Evolutionary conservation across 1,140 invertebrate genomes (phyloP), one percentile per base, ranked within the genome.

Genomic region (Procambarus clarkii): DNA sequence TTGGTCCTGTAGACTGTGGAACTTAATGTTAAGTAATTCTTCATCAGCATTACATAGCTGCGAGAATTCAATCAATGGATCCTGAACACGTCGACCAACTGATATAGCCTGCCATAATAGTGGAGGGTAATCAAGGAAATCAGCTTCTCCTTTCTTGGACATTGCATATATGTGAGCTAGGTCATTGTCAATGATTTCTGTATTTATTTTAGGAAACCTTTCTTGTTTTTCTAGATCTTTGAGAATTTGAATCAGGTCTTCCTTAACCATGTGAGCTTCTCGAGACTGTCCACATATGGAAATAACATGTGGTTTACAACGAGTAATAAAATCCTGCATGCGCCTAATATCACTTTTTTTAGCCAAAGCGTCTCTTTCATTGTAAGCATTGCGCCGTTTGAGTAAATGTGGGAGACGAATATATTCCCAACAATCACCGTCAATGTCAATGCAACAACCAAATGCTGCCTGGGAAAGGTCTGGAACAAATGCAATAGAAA

Each of bases 1-100:
- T 64, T 92, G 88, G 69, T 93, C 91, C 86, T 97, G 98, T 74
- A 98, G 94, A 2, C 97, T 96, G 95, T 99, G 98, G 94, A 98
- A 99, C 91, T 98, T 96, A 2, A 99, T 95, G 94, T 98, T 99
- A 0, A 99, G 94, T 92, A 99, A 98, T 95, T 99, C 99, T 88
- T 99, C 98, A 94, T 99, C 98, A 0, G 96, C 95, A 24, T 98
- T 98, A 94, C 98, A 99, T 0, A 99, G 95, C 94, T 99, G 98
- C 1, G 98, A 98, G 94, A 98, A 99, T 94, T 99, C 99, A 44
- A 99, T 96, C 0, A 99, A 94, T 0, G 99, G 99, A 95, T 99
- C 99, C 94, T 99, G 98, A 92, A 99, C 95, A 80, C 98, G 96
- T 83, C 99, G 95, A 0, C 97, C 98, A 78, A 99, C 94, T 2